These are phyloP conservation scores for Dryas iulia DNA, from an alignment of 1,140 invertebrate species.

Conservation along the genomic window DNA sequence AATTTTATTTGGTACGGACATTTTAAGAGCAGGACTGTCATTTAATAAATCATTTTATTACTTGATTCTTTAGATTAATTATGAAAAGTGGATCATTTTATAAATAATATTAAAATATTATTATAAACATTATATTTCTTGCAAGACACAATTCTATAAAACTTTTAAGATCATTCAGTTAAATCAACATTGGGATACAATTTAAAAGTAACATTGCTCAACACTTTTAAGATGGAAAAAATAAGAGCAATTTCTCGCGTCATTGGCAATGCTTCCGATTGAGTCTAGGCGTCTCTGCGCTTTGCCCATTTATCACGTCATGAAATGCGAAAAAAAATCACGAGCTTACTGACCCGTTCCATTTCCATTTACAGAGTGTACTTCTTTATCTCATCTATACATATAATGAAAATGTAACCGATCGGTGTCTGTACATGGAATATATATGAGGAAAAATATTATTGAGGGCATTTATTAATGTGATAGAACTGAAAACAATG, in stretches of 20 bases:
- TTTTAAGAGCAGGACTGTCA: too few relatives aligned
- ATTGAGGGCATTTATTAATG: too few relatives aligned
- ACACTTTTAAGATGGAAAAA: conserved; percentile 32
- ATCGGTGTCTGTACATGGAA: too few relatives aligned
- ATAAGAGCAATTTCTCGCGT: conserved; percentile 66
- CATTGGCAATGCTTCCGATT: conserved; percentile 59
- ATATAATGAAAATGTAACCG: too few relatives aligned
- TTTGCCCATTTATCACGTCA: conserved; percentile 69
- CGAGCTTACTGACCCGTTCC: conserved; percentile 68
- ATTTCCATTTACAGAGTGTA: conserved; percentile 74
- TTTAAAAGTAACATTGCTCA: conserved; percentile 8
- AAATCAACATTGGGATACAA: background rate
- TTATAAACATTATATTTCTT: too few relatives aligned
- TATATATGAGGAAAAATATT: too few relatives aligned
- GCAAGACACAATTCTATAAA: too few relatives aligned
- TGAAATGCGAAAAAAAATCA: conserved; percentile 69
- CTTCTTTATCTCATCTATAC: conserved; percentile 64
- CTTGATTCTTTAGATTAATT: too few relatives aligned
- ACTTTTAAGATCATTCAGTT: background rate
- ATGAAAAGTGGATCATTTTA: too few relatives aligned
- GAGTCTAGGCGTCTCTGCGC: conserved; percentile 39
- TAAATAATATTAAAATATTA: too few relatives aligned
- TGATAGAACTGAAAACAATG: conserved; percentile 44
- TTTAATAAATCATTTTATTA: too few relatives aligned
- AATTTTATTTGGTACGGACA: too few relatives aligned